Evolutionary conservation across 2,797 vertebrate species (phyloP), one percentile per base, ranked within the genome.

Genomic region (Crax fasciolata): DNA sequence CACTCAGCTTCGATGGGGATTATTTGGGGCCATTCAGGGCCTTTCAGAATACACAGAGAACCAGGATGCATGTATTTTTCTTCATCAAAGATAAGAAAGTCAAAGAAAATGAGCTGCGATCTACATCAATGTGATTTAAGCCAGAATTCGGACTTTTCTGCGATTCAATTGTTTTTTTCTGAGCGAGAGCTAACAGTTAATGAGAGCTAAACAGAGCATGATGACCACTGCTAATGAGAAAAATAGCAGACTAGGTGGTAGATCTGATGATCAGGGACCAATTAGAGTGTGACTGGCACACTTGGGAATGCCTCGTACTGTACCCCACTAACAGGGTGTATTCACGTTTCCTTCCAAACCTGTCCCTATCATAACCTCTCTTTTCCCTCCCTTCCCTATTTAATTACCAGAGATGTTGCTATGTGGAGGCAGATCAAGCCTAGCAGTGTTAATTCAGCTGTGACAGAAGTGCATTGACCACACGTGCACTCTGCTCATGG

Each of bases 181-280:
- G 2, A 86, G 76, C 66, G 80, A 94, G 43, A 94, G 39, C 55
- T 59, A 35, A 30, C 59, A 84, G 73, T 67, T 94, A 91, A 89
- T 51, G 75, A 88, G 71, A 94, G 61, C 35, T 84, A 93, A 94
- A 86, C 76, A 93, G 87, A 94, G 51, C 83, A 67, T 86, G 83
- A 93, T 93, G 95, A 73, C 84, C 57, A 0, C 62, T 82, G 67
- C 73, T 95, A 94, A 96, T 86, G 94, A 93, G 91, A 71, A 88
- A 93, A 93, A 88, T 30, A 95, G 74, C 77, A 88, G 62, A 9
- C 18, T 67, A 57, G 85, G 57, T 88, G 89, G 91, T 76, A 88
- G 84, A 89, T 93, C 63, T 91, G 91, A 76, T 86, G 87, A 93
- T 88, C 67, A 57, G 91, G 78, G 80, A 70, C 83, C 92, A 97